A percentile compares a stretch with the other conserved stretches of the same genome.
These are phyloP conservation scores for Coregonus suidteri DNA, from an alignment of 2,797 vertebrate genomes.

Conservation along the genomic window DNA sequence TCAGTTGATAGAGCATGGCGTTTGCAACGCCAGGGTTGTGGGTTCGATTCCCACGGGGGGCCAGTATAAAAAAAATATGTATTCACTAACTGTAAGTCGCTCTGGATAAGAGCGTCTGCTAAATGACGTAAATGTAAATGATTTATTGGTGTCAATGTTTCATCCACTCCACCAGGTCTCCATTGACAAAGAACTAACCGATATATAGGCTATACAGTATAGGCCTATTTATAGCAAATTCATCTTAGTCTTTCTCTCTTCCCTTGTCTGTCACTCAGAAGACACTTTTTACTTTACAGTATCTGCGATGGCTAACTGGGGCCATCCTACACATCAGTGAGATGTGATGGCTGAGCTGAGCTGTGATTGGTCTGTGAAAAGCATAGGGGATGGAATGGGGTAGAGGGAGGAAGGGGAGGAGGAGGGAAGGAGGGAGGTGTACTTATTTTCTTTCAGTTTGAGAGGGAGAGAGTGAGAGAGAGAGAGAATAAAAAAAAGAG, in stretches of 20 bases:
- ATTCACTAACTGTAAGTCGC: too few relatives aligned
- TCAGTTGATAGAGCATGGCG: too few relatives aligned
- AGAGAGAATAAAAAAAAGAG: slow-evolving; percentile 56
- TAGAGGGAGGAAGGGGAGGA: neutral
- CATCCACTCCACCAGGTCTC: neutral
- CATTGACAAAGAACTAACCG: too few relatives aligned
- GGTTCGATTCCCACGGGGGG: too few relatives aligned
- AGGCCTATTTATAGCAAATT: neutral
- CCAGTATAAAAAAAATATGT: too few relatives aligned
- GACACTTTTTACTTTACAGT: neutral
- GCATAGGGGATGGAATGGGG: slow-evolving; percentile 56
- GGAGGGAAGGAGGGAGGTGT: slow-evolving; percentile 51
- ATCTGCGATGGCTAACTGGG: neutral
- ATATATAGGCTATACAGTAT: too few relatives aligned
- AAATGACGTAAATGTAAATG: neutral
- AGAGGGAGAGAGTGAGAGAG: slow-evolving; percentile 7
- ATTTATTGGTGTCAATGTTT: neutral
- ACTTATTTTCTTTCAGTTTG: slow-evolving; percentile 44
- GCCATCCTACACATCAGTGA: slow-evolving; percentile 7
- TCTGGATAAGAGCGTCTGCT: too few relatives aligned
- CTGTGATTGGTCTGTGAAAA: slow-evolving; percentile 49
- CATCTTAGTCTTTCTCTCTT: neutral
- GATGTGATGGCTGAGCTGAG: slow-evolving; percentile 16
- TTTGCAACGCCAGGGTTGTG: too few relatives aligned
- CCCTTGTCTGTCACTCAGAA: neutral